A percentile compares a stretch with the other conserved stretches of the same genome.
These are phyloP conservation scores for Procambarus virginalis DNA, from an alignment of 1,140 invertebrate species.

Conservation along the genomic window DNA sequence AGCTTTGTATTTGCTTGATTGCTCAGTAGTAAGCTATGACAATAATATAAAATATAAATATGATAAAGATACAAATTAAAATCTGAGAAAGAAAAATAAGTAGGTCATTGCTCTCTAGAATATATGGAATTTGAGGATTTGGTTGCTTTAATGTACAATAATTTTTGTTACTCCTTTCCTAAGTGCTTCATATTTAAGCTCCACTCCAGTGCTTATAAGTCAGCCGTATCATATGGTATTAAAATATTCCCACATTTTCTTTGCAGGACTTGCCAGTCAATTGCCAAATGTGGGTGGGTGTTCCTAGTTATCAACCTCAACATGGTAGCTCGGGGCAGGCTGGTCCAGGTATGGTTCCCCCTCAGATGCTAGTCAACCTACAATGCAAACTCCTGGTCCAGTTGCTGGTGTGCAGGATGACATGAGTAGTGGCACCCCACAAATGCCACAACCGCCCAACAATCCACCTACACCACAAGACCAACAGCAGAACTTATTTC, in stretches of 20 bases:
- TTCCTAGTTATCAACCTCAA: slow-evolving; percentile 44
- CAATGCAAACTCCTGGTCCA: slow-evolving; percentile 27
- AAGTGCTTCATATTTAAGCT: no score
- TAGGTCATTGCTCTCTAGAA: no score
- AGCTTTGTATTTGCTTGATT: no score
- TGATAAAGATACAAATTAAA: no score
- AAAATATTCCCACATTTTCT: not conserved
- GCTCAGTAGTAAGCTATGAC: no score
- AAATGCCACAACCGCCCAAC: slow-evolving; percentile 71
- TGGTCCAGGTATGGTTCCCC: slow-evolving; percentile 34
- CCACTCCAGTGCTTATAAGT: no score
- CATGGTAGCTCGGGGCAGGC: slow-evolving; percentile 24
- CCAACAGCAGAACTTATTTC: slow-evolving; percentile 83
- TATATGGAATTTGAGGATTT: no score
- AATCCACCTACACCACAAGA: slow-evolving; percentile 74
- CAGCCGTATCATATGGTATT: no score
- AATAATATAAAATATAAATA: no score
- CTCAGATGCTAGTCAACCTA: slow-evolving; percentile 41
- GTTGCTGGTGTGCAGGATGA: slow-evolving; percentile 29
- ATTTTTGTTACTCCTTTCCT: no score
- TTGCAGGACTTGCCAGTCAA: slow-evolving; percentile 38
- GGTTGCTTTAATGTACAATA: no score
- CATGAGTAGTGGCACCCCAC: slow-evolving; percentile 42
- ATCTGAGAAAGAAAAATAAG: no score
- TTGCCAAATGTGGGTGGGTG: slow-evolving; percentile 33